Evolutionary conservation across 1,140 invertebrate species (phyloP), one percentile per base, ranked within the genome.

Genomic region (Latrodectus geometricus): DNA sequence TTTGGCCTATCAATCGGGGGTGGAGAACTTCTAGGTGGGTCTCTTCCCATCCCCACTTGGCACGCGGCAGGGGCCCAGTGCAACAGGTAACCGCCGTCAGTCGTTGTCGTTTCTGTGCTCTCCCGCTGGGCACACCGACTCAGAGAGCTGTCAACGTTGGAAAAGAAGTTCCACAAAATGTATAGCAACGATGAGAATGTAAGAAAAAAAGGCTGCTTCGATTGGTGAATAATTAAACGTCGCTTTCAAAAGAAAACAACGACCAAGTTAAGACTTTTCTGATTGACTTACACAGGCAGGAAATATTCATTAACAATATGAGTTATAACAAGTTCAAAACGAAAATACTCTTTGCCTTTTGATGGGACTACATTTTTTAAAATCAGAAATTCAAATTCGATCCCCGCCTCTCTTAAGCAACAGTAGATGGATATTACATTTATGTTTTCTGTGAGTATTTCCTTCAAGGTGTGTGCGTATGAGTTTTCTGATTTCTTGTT

Each of bases 11-110:
- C 61, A 17, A 11, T 15, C 35, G 76, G n/a, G 56, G 35, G 20
- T 66, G 56, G 76, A 69, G n/a, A 11, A 66, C 15, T 23, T 69
- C 68, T 69, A 23, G 68, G 21, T 23, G 21, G 17, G 68, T n/a
- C 20, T n/a, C 20, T 69, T 21, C 20, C 68, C 20, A 17, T 15
- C 61, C 61, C 35, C 14, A 5, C 68, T 69, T n/a, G 14, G 23
- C 76, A 49, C 76, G 76, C 76, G 56, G 61, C 56, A 66, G 76
- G 76, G 61, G 61, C 56, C 48, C 15, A 20, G 54, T 20, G 17
- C 68, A n/a, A 23, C 20, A 48, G 76, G 21, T 61, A 78, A 66
- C 76, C 76, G 52, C 76, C 61, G 56, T 78, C 61, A 35, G 23
- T 78, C 76, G 23, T 61, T 78, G 76, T 68, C 50, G 49, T 66